Conservation (phyloP, 1,140 invertebrate species). For the Potamilus streckersoni region DNA sequence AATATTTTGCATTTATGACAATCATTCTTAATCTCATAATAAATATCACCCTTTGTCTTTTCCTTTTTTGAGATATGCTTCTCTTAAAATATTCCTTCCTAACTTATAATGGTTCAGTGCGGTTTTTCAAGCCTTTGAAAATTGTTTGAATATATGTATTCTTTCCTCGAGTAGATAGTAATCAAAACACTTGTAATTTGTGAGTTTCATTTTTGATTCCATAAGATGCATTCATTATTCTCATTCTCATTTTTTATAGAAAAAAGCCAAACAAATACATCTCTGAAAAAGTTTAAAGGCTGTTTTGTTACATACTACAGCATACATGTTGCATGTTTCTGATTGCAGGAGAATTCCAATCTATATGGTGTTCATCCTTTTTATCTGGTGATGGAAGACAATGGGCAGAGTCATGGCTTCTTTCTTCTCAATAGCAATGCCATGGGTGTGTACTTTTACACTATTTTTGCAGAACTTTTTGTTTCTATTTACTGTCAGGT, state of each 20-base stretch:
- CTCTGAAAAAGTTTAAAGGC: not conserved
- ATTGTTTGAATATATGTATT: no score
- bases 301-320: not conserved
- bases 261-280: not conserved
- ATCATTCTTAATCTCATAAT: no score
- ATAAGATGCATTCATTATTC: no score
- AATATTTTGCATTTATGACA: no score
- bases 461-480: not conserved
- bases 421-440: conserved; percentile 71
- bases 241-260: not conserved
- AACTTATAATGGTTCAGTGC: no score
- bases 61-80: no score
- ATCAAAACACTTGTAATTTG: conserved; percentile 2
- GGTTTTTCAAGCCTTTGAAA: no score
- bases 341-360: conserved; percentile 58
- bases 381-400: conserved; percentile 70
- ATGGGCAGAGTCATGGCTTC: conserved; percentile 69
- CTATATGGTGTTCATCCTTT: conserved; percentile 73
- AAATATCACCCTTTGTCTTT: no score
- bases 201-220: not conserved
- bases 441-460: conserved; percentile 58
- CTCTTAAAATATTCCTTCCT: no score
- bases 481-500: not conserved
- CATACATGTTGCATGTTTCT: not conserved
- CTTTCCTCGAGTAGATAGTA: not conserved